These are phyloP conservation scores for Torymus aiolomorphi DNA, from an alignment of 2,888 invertebrate genomes.

Conservation along the genomic window DNA sequence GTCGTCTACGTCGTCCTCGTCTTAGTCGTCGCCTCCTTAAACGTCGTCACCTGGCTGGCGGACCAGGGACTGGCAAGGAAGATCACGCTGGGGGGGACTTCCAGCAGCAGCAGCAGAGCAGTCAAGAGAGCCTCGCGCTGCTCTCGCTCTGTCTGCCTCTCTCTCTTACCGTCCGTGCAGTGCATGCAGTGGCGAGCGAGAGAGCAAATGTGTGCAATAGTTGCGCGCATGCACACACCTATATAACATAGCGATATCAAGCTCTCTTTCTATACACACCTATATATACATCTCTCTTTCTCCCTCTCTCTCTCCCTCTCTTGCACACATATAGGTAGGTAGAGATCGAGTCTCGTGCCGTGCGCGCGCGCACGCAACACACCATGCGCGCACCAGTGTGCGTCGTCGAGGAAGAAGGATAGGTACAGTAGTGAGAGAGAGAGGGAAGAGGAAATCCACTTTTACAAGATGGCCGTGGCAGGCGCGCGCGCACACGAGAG, in stretches of 20 bases:
- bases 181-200: no score
- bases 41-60: constrained; percentile 66
- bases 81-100: constrained; percentile 63
- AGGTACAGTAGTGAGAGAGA: neutral
- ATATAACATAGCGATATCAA: no score
- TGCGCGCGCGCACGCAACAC: constrained; percentile 12
- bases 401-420: neutral
- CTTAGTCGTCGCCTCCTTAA: constrained; percentile 62
- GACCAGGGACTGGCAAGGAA: constrained; percentile 69
- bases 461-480: constrained; percentile 70
- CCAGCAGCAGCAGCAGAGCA: constrained; percentile 67
- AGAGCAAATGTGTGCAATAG: no score
- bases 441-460: constrained; percentile 60
- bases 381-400: neutral
- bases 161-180: neutral
- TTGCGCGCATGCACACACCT: no score
- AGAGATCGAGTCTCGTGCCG: constrained; percentile 12
- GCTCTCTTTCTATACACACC: no score
- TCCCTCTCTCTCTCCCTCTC: no score
- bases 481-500: constrained; percentile 2
- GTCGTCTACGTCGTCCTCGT: neutral
- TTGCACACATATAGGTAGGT: no score
- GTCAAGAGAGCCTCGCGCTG: no score
- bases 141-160: constrained; percentile 49
- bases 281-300: no score